Conservation (phyloP, 2,797 vertebrate genomes). For the Kryptolebias ocellatus region DNA sequence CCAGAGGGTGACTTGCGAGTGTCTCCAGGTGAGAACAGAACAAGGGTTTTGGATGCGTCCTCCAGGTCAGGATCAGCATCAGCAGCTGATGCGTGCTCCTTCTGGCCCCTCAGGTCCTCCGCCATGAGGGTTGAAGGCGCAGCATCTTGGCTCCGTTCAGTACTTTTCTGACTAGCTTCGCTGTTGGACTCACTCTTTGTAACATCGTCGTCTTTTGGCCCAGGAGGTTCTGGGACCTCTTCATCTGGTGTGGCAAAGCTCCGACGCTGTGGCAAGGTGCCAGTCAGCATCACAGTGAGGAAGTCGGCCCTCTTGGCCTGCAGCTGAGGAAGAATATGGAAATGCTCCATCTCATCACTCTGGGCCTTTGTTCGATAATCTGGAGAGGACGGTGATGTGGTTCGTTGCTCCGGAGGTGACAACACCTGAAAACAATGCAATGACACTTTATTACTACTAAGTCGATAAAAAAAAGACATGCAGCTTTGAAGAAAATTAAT, state of each 20-base stretch:
- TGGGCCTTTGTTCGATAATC: slow-evolving; percentile 82
- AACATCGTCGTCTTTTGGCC: slow-evolving; percentile 82
- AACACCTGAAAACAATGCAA: slow-evolving; percentile 51
- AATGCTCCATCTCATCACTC: slow-evolving; percentile 87
- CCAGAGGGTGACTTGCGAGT: slow-evolving; percentile 90
- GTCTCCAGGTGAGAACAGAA: slow-evolving; percentile 96
- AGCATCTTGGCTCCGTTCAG: slow-evolving; percentile 90
- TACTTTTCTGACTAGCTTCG: slow-evolving; percentile 90
- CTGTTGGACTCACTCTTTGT: slow-evolving; percentile 89
- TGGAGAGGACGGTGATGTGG: slow-evolving; percentile 63
- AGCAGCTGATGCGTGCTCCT: slow-evolving; percentile 86
- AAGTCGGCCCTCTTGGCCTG: slow-evolving; percentile 90
- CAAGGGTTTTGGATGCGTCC: slow-evolving; percentile 95
- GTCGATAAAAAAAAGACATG: background rate
- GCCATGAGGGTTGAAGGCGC: slow-evolving; percentile 90
- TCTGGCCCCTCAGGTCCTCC: slow-evolving; percentile 88
- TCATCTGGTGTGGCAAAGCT: slow-evolving; percentile 80
- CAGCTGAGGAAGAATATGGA: slow-evolving; percentile 82
- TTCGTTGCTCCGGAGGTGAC: slow-evolving; percentile 55
- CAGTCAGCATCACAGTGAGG: slow-evolving; percentile 87
- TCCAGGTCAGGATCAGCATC: slow-evolving; percentile 94
- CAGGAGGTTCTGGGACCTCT: slow-evolving; percentile 63
- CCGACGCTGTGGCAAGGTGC: slow-evolving; percentile 83
- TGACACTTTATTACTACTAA: slow-evolving; percentile 2
- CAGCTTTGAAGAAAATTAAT: background rate